Evolutionary conservation across 2,888 invertebrate genomes (phyloP).

Genomic region (Heteropelma amictum): DNA sequence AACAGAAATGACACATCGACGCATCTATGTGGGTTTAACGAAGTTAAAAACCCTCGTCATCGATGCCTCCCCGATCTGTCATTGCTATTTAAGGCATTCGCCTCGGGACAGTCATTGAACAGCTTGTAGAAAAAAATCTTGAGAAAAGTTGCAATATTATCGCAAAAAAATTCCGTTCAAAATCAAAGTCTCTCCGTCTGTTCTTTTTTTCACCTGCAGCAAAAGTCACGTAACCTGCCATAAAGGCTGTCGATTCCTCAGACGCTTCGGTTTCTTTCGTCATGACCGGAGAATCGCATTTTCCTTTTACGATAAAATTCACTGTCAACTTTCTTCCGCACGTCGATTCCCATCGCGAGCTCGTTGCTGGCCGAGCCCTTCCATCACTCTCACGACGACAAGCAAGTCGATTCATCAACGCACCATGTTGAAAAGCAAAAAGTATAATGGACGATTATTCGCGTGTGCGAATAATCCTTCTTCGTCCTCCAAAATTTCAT

Average conservation of each 20-base stretch:
- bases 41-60: conserved; percentile 38
- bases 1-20: too few relatives aligned
- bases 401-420: conserved; percentile 30
- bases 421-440: not conserved
- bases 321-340: conserved; percentile 22
- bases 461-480: not conserved
- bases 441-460: not conserved
- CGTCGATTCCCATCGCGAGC: not conserved
- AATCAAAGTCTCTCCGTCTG: conserved; percentile 48
- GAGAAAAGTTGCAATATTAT: too few relatives aligned
- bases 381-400: conserved; percentile 9
- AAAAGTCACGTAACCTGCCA: conserved; percentile 27
- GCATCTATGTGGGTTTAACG: too few relatives aligned
- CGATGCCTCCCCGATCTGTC: too few relatives aligned
- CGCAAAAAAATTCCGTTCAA: too few relatives aligned
- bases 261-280: conserved; percentile 45
- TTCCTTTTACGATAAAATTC: conserved; percentile 38
- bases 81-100: too few relatives aligned
- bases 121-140: too few relatives aligned
- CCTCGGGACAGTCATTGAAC: too few relatives aligned
- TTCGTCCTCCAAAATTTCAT: conserved; percentile 14
- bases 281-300: conserved; percentile 50
- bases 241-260: conserved; percentile 52
- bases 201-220: conserved; percentile 31
- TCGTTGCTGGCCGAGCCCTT: conserved; percentile 10